These are phyloP conservation scores for Ectropis grisescens DNA, from an alignment of 1,140 invertebrate genomes.

Conservation along the genomic window DNA sequence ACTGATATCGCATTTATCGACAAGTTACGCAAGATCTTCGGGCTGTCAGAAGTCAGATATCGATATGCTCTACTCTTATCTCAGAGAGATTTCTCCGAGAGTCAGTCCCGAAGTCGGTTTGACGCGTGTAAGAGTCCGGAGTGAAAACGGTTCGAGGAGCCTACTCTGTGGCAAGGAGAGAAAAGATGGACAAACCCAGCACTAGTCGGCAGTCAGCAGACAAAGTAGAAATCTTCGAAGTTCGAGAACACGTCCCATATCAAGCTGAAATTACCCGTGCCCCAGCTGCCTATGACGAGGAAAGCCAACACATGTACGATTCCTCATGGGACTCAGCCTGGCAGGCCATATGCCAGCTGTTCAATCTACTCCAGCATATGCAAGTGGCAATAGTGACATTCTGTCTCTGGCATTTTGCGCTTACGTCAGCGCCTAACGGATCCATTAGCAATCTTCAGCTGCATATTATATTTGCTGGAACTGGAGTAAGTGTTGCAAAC, in stretches of 20 bases:
- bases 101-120: background rate
- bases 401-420: conserved; percentile 49
- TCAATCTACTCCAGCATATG: conserved; percentile 58
- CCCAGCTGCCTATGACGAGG: conserved; percentile 40
- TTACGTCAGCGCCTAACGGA: conserved; percentile 43
- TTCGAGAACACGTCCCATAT: conserved; percentile 58
- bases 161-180: conserved; percentile 10
- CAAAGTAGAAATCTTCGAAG: conserved; percentile 53
- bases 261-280: conserved; percentile 50
- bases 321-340: conserved; percentile 49
- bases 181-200: conserved; percentile 48
- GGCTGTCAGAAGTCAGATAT: conserved; percentile 39
- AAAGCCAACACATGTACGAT: conserved; percentile 38
- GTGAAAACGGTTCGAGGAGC: conserved; percentile 19
- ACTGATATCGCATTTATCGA: conserved; percentile 21
- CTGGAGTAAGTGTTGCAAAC: conserved; percentile 39
- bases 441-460: conserved; percentile 48
- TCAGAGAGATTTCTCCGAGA: conserved; percentile 9
- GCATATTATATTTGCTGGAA: conserved; percentile 60
- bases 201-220: conserved; percentile 42
- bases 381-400: conserved; percentile 55
- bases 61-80: conserved; percentile 43
- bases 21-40: conserved; percentile 44
- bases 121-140: background rate
- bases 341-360: conserved; percentile 45